Base-by-base conservation (phyloP, 2,888 invertebrate genomes). In the Graphium colonna region DNA sequence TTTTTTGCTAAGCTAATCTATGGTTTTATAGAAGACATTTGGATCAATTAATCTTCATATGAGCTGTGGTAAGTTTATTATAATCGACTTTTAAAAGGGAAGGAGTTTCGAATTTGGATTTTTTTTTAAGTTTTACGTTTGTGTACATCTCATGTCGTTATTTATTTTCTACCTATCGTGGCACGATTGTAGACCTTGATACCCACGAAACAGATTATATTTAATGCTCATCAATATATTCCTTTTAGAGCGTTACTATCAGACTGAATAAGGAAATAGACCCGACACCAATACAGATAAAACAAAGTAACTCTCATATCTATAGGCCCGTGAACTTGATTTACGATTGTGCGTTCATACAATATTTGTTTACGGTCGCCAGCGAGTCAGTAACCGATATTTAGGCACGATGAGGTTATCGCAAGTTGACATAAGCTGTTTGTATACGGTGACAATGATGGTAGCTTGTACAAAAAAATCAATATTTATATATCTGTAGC, bases 341-440 rank as follows among this genome's bases (percentile, higher is more conserved):
- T 43, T 38, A 53, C 43, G 42, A 42, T 38, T 13, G 52, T 3
- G 12, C 36, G 21, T 21, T 36, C 12, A 12, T 43, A 13, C 28
- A 26, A 28, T 47, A 12, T 52, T 52, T 52, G 43, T 48, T 47
- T 52, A 52, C 52, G 40, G 26, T 28, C 39, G 47, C 38, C 26
- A 13, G 41, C 36, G 36, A 21, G 36, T 33, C 38, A 21, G 21
- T 41, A 39, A 53, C 38, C 15, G 9, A 10, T 53, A 53, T 48
- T 53, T 48, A 28, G 52, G 15, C n/a, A 38, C 31, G 52, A 53
- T 48, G 38, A 43, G 43, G 47, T 53, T 53, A 53, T 53, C 52
- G 43, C 13, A 36, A 4, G 12, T n/a, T 12, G 12, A 12, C n/a
- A n/a, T 2, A n/a, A 13, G n/a, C 1, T 36, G 18, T 38, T 21